Base-by-base conservation (phyloP, 2,797 vertebrate genomes). In the Semaprochilodus insignis region DNA sequence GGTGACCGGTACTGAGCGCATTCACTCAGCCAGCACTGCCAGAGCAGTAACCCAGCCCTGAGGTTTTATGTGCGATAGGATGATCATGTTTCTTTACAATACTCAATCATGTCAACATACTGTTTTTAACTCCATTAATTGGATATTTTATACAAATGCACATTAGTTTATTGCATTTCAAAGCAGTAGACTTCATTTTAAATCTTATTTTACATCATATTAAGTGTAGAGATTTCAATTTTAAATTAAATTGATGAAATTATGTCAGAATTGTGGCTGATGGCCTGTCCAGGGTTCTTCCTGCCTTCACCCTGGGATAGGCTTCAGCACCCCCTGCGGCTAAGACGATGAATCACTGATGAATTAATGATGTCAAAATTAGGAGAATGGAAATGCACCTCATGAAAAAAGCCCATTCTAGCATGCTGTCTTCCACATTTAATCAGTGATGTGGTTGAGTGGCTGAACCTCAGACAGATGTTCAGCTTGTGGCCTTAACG, bases 11-110 rank as follows among this genome's bases (percentile, higher is more conserved):
- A 36, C 77, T 54, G 80, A 76, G 60, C 83, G 76, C 73, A 74
- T 80, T 72, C 82, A 55, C 52, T 84, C 83, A 48, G 77, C 84
- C 62, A 81, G 75, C 78, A 81, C 70, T 21, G 70, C 79, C 65
- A 77, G 67, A 44, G 34, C 80, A 77, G 75, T 75, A 57, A 81
- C 72, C 73, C 80, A 81, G 63, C 48, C 84, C 36, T 85, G 66
- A 88, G 69, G 2, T 51, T 59, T 54, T 67, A 62, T 17, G 7
- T 59, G 27, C 1, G 0, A 36, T 19, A 59, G 59, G 36, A 23
- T 70, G 27, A 59, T 57, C 40, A 8, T 72, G 40, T 72, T 25
- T 54, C 31, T 31, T 52, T 1, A 8, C 55, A 31, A 23, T 17
- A 15, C 10, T 21, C 67, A 4, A n/a, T 48, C 67, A 48, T 14